Evolutionary conservation across 2,797 vertebrate genomes (phyloP).

Genomic region (Sylvia borin): DNA sequence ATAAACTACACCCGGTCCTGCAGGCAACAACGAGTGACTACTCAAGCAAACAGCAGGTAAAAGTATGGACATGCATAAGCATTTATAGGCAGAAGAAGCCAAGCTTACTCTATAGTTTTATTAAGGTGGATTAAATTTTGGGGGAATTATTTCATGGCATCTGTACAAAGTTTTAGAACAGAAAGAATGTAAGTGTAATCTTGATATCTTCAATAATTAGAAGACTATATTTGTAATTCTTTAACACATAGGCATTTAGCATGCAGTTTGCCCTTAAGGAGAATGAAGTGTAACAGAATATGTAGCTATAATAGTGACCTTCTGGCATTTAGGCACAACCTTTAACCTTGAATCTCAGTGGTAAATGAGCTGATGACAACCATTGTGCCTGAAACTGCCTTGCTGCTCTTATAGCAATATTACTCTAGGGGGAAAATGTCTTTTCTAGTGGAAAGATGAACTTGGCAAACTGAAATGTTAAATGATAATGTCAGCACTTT

Average conservation of each 20-base stretch:
- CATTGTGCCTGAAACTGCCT: neutral
- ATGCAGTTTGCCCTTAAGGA: neutral
- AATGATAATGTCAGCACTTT: conserved; percentile 54
- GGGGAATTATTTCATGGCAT: neutral
- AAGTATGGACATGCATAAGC: neutral
- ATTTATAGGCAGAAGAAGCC: neutral
- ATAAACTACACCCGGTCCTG: neutral
- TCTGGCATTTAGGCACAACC: conserved; percentile 11
- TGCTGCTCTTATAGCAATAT: neutral
- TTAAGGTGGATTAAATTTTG: neutral
- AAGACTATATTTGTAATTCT: neutral
- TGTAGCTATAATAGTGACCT: neutral
- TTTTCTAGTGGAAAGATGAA: conserved; percentile 60
- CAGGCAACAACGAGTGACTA: neutral
- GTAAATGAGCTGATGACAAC: neutral
- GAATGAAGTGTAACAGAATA: neutral
- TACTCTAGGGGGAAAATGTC: neutral
- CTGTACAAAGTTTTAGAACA: neutral
- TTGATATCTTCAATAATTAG: neutral
- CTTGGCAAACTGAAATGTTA: conserved; percentile 56
- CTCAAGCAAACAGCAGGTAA: neutral
- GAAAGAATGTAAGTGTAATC: neutral
- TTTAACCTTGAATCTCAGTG: conserved; percentile 8
- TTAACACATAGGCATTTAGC: neutral
- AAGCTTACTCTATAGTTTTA: neutral